Evolutionary conservation across 1,140 invertebrate species (phyloP), one percentile per base, ranked within the genome.

Genomic region (Hestina assimilis): DNA sequence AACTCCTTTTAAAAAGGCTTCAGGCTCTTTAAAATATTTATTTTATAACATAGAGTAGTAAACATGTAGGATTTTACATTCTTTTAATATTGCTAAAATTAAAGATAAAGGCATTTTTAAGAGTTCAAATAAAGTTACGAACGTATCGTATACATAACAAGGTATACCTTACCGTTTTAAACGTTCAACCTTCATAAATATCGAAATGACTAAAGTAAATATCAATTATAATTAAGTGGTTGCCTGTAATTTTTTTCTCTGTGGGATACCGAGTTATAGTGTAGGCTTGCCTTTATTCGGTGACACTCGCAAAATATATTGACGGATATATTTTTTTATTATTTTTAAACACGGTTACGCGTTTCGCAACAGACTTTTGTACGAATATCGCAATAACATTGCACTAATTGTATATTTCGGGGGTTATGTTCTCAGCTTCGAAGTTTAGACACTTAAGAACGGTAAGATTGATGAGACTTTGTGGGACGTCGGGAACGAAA

Each of bases 401-500:
- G 52, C 47, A 69, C 55, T 72, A 63, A 72, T 59, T 35, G 56
- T 64, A 59, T 58, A 45, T 71, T 52, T 50, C 20, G 12, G 54
- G 59, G 60, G 46, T 72, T 68, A 71, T 71, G 60, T 56, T n/a
- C 53, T 14, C 52, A 53, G 51, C 26, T 53, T 53, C 53, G 46
- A 74, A 79, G 55, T 79, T 75, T 48, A 52, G 55, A 72, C 69
- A 57, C 72, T 74, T 69, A 73, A 72, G 65, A 74, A 59, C 58
- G 56, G 43, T 41, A 57, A 70, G 75, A 74, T 76, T 76, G 69
- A 79, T 79, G 67, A 55, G 50, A n/a, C 38, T 33, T 33, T 58
- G 59, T 52, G 59, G 15, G 31, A 53, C 62, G 48, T 53, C 59
- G 45, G 59, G 33, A 38, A 12, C 45, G 57, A 61, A 62, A 61